Evolutionary conservation across 2,113 vertebrate genomes (phyloP), one percentile per base, ranked within the genome.

Genomic region (Vidua chalybeata): DNA sequence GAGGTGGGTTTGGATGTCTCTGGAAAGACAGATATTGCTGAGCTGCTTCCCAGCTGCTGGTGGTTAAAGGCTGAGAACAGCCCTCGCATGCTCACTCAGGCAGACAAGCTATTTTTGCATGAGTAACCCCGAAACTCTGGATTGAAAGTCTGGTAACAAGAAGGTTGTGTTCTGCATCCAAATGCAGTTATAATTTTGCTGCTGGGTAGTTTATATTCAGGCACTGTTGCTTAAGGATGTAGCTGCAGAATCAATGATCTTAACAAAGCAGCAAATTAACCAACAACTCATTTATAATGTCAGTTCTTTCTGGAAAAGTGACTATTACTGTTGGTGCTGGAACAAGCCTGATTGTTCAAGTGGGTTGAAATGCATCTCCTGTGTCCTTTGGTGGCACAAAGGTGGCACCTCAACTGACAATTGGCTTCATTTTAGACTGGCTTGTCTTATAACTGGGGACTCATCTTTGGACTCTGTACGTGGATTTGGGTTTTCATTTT

Each of bases 141-240:
- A 73, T 71, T 64, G 76, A 72, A 94, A 77, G 81, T 56, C 78
- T 90, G 41, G 27, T 2, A 4, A 72, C 62, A 75, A 46, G 52
- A 16, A 24, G 54, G 90, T 63, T 84, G 74, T 68, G 74, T 63
- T 72, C 64, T 78, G 87, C 87, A 93, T 89, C 69, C 31, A 68
- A 90, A 96, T 76, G 87, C 64, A 45, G 73, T 39, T 63, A 72
- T 62, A 68, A 82, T 81, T 73, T 68, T 89, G 66, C 74, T 85
- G 27, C 80, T 55, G 66, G 45, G 62, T 94, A 64, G 24, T 96
- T 94, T 94, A 85, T 64, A 69, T 94, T 77, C 83, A 95, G 68
- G 64, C 63, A 33, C 23, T 78, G 66, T 75, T 96, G 58, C 88
- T 85, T 77, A 35, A 95, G 85, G 56, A 89, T 0, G 7, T 26